Evolutionary conservation across 2,797 vertebrate genomes (phyloP).

Genomic region (Pipistrellus pipistrellus): DNA sequence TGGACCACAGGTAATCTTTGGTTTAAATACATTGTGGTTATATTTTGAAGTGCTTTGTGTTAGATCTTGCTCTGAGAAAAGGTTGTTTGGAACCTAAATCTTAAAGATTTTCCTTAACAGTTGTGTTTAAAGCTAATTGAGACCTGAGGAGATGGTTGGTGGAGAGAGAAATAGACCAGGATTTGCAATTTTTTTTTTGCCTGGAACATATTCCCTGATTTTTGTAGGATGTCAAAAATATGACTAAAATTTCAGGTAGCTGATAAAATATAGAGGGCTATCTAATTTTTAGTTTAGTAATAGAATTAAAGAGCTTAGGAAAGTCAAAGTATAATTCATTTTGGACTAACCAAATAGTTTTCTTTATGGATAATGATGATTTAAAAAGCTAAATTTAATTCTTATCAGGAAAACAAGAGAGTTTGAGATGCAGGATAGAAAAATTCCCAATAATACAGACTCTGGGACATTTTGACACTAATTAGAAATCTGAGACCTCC

Average conservation of each 20-base stretch:
- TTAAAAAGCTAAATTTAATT: not conserved
- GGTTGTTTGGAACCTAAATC: constrained; percentile 22
- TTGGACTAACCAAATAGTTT: constrained; percentile 33
- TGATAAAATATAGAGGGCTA: not conserved
- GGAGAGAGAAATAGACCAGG: not conserved
- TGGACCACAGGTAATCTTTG: not conserved
- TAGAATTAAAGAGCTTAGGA: constrained; percentile 24
- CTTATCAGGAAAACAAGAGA: not conserved
- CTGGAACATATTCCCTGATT: not conserved
- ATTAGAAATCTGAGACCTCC: not conserved
- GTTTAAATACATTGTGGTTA: not conserved
- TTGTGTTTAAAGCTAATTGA: constrained; percentile 53
- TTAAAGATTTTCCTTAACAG: not conserved
- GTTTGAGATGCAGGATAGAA: constrained; percentile 27
- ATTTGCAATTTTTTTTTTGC: not conserved
- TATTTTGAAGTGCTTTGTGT: constrained; percentile 42
- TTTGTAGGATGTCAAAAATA: not conserved
- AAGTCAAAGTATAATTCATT: constrained; percentile 25
- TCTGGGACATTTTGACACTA: not conserved
- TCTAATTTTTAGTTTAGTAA: constrained; percentile 58
- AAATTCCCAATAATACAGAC: not conserved
- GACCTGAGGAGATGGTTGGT: not conserved
- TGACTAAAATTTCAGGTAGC: not conserved
- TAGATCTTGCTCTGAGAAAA: not conserved
- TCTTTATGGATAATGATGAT: constrained; percentile 41